Conservation (phyloP, 2,888 invertebrate genomes). For the Phaonia tiefii region DNA sequence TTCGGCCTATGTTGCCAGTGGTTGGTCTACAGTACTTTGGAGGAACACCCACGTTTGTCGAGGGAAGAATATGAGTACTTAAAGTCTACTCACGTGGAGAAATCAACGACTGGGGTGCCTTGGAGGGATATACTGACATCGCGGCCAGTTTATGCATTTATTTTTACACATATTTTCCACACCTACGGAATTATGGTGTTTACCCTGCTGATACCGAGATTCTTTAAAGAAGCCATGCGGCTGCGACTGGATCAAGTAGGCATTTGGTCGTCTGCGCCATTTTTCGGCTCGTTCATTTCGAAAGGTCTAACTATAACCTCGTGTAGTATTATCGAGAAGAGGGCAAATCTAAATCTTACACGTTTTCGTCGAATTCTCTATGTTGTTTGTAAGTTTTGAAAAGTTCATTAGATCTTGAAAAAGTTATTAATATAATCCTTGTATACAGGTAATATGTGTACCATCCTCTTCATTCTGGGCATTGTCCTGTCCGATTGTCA, state of each 20-base stretch:
- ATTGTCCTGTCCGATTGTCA: slow-evolving; percentile 77
- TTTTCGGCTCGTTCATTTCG: slow-evolving; percentile 73
- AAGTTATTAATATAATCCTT: slow-evolving; percentile 1
- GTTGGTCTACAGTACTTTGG: slow-evolving; percentile 82
- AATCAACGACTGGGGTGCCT: slow-evolving; percentile 76
- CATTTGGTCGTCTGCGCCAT: slow-evolving; percentile 72
- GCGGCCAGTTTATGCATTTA: slow-evolving; percentile 80
- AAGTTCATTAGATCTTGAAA: too few species aligned
- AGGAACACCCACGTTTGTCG: slow-evolving; percentile 82
- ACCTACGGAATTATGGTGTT: slow-evolving; percentile 80
- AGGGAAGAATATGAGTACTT: slow-evolving; percentile 78
- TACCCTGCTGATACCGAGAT: slow-evolving; percentile 79
- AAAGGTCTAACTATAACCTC: slow-evolving; percentile 71
- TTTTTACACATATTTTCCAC: slow-evolving; percentile 81
- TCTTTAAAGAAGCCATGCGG: slow-evolving; percentile 80
- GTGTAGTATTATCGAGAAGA: slow-evolving; percentile 70
- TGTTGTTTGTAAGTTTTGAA: slow-evolving; percentile 70
- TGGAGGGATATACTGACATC: slow-evolving; percentile 81
- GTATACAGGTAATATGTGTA: slow-evolving; percentile 70
- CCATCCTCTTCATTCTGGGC: slow-evolving; percentile 71
- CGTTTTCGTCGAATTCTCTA: slow-evolving; percentile 73
- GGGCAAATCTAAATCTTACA: slow-evolving; percentile 68
- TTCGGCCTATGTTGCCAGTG: slow-evolving; percentile 73
- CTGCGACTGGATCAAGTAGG: slow-evolving; percentile 79
- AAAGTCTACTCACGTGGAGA: slow-evolving; percentile 64